These are phyloP conservation scores for Galleria mellonella DNA, from an alignment of 1,140 invertebrate species.

Conservation along the genomic window DNA sequence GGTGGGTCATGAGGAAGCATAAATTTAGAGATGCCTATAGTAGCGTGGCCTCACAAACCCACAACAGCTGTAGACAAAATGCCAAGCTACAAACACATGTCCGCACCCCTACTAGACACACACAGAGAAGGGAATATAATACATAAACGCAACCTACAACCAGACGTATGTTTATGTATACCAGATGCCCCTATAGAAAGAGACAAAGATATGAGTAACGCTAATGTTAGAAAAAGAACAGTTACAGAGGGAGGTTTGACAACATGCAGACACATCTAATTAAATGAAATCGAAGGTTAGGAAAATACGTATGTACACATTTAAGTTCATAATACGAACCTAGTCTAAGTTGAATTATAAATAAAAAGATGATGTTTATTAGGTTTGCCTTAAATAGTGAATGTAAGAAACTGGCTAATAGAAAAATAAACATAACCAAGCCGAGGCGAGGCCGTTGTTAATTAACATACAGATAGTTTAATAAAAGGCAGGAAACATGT, in stretches of 20 bases:
- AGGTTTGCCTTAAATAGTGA: constrained; percentile 42
- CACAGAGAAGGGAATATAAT: constrained; percentile 23
- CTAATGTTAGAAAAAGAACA: constrained; percentile 43
- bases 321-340: too few species aligned
- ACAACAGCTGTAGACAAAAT: constrained; percentile 65
- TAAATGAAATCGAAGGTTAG: constrained; percentile 64
- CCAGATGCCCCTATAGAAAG: constrained; percentile 68
- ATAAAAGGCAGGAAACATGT: constrained; percentile 70
- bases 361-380: too few species aligned
- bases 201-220: constrained; percentile 41
- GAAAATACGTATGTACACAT: constrained; percentile 36
- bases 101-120: constrained; percentile 44
- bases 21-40: constrained; percentile 65
- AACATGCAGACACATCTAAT: constrained; percentile 60
- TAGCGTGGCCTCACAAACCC: constrained; percentile 45
- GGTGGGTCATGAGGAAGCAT: constrained; percentile 71
- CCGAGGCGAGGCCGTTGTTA: constrained; percentile 64
- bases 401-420: constrained; percentile 49
- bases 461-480: constrained; percentile 74
- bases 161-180: constrained; percentile 69
- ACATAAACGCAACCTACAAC: constrained; percentile 57
- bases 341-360: too few species aligned
- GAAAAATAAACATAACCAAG: constrained; percentile 56
- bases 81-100: constrained; percentile 52
- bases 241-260: constrained; percentile 39